Conservation (phyloP, 2,113 vertebrate species). For the Rousettus leschenaultii region DNA sequence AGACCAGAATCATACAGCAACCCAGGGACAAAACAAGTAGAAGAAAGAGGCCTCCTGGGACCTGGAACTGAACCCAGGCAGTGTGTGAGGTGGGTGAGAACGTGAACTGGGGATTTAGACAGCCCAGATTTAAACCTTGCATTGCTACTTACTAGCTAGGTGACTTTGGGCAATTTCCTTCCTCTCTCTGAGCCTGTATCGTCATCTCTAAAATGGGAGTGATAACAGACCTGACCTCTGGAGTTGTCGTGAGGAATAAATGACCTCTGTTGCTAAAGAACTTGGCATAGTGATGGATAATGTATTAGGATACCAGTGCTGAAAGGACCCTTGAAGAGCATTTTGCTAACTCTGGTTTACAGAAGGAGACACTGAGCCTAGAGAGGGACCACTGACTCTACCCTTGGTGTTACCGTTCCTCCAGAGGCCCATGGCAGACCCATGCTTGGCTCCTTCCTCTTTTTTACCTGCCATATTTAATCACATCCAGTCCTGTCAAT, state of each 20-base stretch:
- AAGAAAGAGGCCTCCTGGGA: background rate
- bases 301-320: no score
- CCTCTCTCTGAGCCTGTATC: background rate
- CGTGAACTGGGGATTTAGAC: accelerated
- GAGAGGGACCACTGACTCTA: background rate
- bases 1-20: background rate
- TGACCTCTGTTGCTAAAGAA: background rate
- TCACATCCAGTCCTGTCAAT: accelerated
- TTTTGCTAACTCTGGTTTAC: accelerated
- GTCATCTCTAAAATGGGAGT: background rate
- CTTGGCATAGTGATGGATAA: background rate
- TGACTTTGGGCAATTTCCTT: background rate
- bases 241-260: background rate
- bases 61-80: background rate
- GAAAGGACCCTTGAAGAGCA: background rate
- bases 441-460: background rate
- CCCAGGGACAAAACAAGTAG: background rate
- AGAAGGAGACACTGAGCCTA: background rate
- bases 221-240: background rate
- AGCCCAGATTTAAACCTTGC: background rate
- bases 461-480: background rate
- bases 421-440: background rate
- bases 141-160: background rate
- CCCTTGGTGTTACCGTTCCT: background rate
- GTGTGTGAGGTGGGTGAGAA: background rate